Conservation (phyloP, 2,113 vertebrate species). For the Cheilinus undulatus region DNA sequence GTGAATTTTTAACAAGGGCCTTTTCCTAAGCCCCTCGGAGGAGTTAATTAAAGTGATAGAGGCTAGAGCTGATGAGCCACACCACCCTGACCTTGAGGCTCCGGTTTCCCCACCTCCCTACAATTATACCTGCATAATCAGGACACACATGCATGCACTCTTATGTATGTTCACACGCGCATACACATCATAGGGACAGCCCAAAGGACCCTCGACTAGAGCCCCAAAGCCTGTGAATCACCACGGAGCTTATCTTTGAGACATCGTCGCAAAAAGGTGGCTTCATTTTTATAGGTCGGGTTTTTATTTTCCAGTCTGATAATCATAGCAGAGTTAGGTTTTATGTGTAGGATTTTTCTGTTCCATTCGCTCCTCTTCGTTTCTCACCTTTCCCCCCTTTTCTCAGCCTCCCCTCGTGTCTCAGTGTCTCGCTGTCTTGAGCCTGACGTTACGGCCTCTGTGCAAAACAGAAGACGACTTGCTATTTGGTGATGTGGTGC, state of each 20-base stretch:
- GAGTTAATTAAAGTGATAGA: conserved; percentile 89
- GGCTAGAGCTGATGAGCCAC: conserved; percentile 85
- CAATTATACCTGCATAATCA: conserved; percentile 87
- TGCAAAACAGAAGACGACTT: conserved; percentile 73
- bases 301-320: conserved; percentile 67
- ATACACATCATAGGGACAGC: conserved; percentile 46
- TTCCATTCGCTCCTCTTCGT: conserved; percentile 7
- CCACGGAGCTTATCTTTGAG: conserved; percentile 43
- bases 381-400: conserved; percentile 13
- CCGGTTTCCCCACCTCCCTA: conserved; percentile 72
- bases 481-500: conserved; percentile 77
- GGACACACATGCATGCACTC: conserved; percentile 41
- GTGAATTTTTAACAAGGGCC: conserved; percentile 84
- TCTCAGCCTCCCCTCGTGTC: conserved; percentile 50
- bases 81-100: conserved; percentile 85
- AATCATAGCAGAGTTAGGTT: conserved; percentile 50
- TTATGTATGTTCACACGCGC: conserved; percentile 24
- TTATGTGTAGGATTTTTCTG: conserved; percentile 24
- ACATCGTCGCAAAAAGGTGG: conserved; percentile 29
- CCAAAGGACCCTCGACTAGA: conserved; percentile 35
- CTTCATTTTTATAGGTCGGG: conserved; percentile 37
- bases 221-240: conserved; percentile 52
- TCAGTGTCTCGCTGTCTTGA: conserved; percentile 56
- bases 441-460: conserved; percentile 61
- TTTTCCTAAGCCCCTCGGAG: conserved; percentile 84